Evolutionary conservation across 2,888 invertebrate genomes (phyloP).

Genomic region (Melieria picta): DNA sequence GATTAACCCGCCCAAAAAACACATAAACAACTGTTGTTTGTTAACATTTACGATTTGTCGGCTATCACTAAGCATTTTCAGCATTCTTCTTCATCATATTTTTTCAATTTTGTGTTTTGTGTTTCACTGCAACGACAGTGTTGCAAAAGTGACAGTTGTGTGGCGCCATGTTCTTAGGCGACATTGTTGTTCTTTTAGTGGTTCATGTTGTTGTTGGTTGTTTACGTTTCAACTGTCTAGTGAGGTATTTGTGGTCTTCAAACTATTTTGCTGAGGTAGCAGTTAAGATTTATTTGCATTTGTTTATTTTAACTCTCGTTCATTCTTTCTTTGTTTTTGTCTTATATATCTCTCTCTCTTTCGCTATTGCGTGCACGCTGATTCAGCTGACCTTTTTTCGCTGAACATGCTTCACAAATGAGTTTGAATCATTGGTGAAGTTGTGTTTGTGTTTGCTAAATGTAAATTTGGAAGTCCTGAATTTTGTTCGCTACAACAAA

Average conservation of each 20-base stretch:
- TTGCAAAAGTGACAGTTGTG: no score
- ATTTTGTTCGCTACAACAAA: background rate
- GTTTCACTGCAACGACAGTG: no score
- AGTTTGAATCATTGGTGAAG: background rate
- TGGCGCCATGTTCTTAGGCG: no score
- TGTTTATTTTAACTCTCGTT: conserved; percentile 35
- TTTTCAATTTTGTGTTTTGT: no score
- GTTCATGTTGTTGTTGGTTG: background rate
- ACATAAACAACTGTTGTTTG: no score
- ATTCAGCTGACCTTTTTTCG: no score
- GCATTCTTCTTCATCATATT: no score
- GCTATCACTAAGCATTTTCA: no score
- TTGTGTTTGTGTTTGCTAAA: background rate
- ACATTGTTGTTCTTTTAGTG: no score
- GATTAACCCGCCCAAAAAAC: no score
- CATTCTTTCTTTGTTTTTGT: conserved; percentile 37
- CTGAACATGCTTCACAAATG: background rate
- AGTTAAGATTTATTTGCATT: conserved; percentile 42
- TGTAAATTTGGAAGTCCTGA: conserved; percentile 43
- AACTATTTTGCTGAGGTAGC: conserved; percentile 52
- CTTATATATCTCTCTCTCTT: conserved; percentile 42
- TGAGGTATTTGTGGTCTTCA: conserved; percentile 48
- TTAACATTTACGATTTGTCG: no score
- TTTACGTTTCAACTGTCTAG: conserved; percentile 12
- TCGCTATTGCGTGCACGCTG: background rate